Evolutionary conservation across 2,888 invertebrate species (phyloP), one percentile per base, ranked within the genome.

Genomic region (Xestia rhomboidea): DNA sequence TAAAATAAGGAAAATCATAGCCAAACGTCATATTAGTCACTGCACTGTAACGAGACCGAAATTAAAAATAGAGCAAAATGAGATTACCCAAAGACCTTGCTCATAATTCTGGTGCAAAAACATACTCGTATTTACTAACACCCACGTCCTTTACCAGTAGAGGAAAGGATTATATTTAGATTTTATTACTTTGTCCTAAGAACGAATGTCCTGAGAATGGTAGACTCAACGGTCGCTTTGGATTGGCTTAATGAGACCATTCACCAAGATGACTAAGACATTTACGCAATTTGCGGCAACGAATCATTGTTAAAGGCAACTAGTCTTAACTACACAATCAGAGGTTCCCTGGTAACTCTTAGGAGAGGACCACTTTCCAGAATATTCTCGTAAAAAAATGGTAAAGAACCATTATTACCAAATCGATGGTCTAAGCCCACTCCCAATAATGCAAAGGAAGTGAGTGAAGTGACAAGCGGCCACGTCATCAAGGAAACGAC

Each of bases 401-500:
- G 18, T 18, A 38, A 38, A 41, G 30, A 34, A n/a, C 62, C 51
- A 63, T 76, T 76, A 72, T 41, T 60, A 66, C 41, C 57, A 63
- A 76, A 79, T 87, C 73, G 79, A 83, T 83, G 68, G 69, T 62
- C 70, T 49, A 69, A 67, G 64, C 64, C 66, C 62, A 76, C 79
- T 72, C 69, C 76, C 46, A 82, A 74, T 85, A 80, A 79, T 70
- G 62, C 73, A 68, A 79, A 90, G 92, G 92, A 92, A 92, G 89
- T 92, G 86, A 89, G 84, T 82, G 34, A 78, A 83, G 70, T 81
- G 85, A 84, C 87, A 88, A 85, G 80, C 83, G 85, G 85, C 85
- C 87, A 89, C 89, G 89, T 90, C 88, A 92, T 92, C 88, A 91
- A 93, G 94, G 94, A 94, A 94, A 93, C 89, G 84, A 30, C 84